These are phyloP conservation scores for Dallia pectoralis DNA, from an alignment of 2,797 vertebrate genomes.

Conservation along the genomic window DNA sequence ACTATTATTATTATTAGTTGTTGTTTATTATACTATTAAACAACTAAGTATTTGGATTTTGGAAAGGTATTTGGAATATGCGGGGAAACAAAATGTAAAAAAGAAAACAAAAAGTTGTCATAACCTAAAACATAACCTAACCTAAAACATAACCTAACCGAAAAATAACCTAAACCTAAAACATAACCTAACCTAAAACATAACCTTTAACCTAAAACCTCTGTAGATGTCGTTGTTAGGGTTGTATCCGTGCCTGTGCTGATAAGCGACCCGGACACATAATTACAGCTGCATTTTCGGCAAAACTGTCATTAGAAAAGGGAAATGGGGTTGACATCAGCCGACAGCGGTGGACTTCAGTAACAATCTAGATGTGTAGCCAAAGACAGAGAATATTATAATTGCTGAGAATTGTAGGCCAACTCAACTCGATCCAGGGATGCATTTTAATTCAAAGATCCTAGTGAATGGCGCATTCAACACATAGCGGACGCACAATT, in stretches of 20 bases:
- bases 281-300: slow-evolving; percentile 70
- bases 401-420: neutral
- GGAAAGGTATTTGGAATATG: neutral
- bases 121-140: too few relatives aligned
- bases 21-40: too few relatives aligned
- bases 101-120: neutral
- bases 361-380: slow-evolving; percentile 45
- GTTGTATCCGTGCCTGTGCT: slow-evolving; percentile 43
- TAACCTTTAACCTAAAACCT: too few relatives aligned
- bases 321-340: slow-evolving; percentile 71
- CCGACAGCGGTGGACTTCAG: slow-evolving; percentile 57
- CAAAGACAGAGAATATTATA: neutral
- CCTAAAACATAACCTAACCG: too few relatives aligned
- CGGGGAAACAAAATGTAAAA: neutral
- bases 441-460: neutral
- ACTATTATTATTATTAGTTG: too few relatives aligned
- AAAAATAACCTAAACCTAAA: too few relatives aligned
- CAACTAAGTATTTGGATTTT: neutral
- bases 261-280: slow-evolving; percentile 45
- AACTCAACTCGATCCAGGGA: neutral
- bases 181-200: too few relatives aligned
- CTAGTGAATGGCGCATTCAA: neutral
- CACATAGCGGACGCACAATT: neutral
- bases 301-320: slow-evolving; percentile 69
- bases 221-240: slow-evolving; percentile 54